Evolutionary conservation across 1,140 invertebrate species (phyloP).

Genomic region (Zaprionus nigranus): DNA sequence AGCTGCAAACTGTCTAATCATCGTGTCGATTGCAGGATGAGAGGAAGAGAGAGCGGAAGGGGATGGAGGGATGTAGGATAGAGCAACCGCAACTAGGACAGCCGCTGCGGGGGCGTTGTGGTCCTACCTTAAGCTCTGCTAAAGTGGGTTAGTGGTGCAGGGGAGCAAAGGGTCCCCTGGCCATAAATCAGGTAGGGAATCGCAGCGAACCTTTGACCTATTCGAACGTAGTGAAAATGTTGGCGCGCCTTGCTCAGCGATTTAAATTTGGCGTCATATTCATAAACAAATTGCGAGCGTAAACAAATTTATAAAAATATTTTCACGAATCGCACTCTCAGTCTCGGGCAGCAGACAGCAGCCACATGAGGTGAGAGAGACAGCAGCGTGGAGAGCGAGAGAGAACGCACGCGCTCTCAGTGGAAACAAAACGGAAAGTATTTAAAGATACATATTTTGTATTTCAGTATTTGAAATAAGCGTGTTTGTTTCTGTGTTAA

Average conservation of each 20-base stretch:
- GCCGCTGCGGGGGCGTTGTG: constrained; percentile 18
- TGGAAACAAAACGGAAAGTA: constrained; percentile 56
- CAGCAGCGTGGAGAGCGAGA: neutral
- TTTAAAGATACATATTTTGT: constrained; percentile 68
- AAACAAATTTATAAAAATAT: constrained; percentile 46
- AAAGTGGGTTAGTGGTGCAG: constrained; percentile 58
- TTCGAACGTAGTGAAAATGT: constrained; percentile 1
- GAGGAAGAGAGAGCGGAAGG: no score
- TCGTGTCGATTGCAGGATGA: neutral
- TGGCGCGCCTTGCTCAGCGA: constrained; percentile 16
- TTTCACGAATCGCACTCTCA: constrained; percentile 17
- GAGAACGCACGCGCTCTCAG: constrained; percentile 66
- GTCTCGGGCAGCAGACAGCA: constrained; percentile 6
- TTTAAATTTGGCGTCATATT: constrained; percentile 43
- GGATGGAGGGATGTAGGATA: neutral
- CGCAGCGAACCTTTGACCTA: constrained; percentile 14
- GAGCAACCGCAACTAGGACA: constrained; percentile 1
- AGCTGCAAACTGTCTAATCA: constrained; percentile 54
- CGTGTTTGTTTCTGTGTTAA: constrained; percentile 28
- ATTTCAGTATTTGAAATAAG: constrained; percentile 34
- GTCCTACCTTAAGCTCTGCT: constrained; percentile 54
- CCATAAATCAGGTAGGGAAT: neutral
- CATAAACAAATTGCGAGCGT: constrained; percentile 45
- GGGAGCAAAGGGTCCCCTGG: neutral
- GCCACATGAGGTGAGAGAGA: constrained; percentile 3